Conservation (phyloP, 2,888 invertebrate species). For the Holacanthella duospinosa region DNA sequence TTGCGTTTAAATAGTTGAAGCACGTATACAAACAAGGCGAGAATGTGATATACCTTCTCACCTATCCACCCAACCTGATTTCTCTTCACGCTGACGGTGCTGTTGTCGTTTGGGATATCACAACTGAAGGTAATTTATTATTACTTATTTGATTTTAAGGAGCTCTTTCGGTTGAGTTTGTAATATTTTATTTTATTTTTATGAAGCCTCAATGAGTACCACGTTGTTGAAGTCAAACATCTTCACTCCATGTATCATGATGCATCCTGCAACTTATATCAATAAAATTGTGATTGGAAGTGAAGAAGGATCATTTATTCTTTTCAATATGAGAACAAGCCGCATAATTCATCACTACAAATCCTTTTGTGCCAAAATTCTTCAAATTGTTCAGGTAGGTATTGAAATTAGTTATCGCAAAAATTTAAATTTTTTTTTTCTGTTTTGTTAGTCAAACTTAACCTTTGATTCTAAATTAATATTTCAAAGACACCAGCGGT, state of each 20-base stretch:
- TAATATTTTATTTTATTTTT: too few species aligned
- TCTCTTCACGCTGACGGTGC: slow-evolving; percentile 68
- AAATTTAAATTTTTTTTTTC: not conserved
- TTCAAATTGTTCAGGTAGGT: slow-evolving; percentile 57
- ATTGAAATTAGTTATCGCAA: not conserved
- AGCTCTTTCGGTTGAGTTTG: too few species aligned
- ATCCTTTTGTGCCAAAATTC: slow-evolving; percentile 60
- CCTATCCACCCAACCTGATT: slow-evolving; percentile 76
- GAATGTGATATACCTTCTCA: slow-evolving; percentile 63
- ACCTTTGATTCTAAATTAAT: not conserved
- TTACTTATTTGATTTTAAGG: not conserved
- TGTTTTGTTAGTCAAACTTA: not conserved
- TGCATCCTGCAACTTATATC: slow-evolving; percentile 87
- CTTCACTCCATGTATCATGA: slow-evolving; percentile 56
- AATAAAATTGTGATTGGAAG: slow-evolving; percentile 88
- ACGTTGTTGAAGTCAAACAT: not conserved
- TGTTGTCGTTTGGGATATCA: slow-evolving; percentile 75
- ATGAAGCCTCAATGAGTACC: too few species aligned
- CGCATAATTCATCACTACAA: slow-evolving; percentile 65
- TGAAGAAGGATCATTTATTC: slow-evolving; percentile 67
- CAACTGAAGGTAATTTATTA: slow-evolving; percentile 51
- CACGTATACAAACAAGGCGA: slow-evolving; percentile 64
- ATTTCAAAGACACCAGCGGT: slow-evolving; percentile 85
- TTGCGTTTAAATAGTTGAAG: slow-evolving; percentile 47
- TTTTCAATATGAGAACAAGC: slow-evolving; percentile 78